Base-by-base conservation (phyloP, 1,140 invertebrate species). In the Nixonia krombeini region DNA sequence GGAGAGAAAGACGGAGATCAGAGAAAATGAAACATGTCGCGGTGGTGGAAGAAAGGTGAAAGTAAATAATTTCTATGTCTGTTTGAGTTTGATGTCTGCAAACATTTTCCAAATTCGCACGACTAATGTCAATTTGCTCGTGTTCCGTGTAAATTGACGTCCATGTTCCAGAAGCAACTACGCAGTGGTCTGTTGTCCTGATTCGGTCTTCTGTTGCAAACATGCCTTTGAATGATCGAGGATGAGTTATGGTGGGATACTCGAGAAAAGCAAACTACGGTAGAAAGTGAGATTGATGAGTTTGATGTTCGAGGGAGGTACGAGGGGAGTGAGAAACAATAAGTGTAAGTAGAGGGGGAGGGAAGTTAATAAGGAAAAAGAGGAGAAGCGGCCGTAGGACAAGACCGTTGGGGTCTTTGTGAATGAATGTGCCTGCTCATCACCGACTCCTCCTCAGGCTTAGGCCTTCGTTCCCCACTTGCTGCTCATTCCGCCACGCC, bases 381-480 rank as follows among this genome's bases (percentile, higher is more conserved):
- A n/a, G 9, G 29, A 21, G 6, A 31, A n/a, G 9, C 3, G 9
- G 9, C 9, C 8, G 29, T 12, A 2, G 29, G 10, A 9, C 10
- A n/a, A n/a, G 29, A 31, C 29, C 29, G 29, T 31, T 31, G 29
- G 29, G 29, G 29, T 31, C 29, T 31, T 31, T 31, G 29, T 31
- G 29, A 31, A 31, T 31, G 29, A 31, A 31, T 31, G 3, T 31
- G 9, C 29, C 29, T 31, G 29, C 8, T 31, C 8, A 31, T 31
- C 29, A 8, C 9, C 29, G 29, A 8, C 8, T 31, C 10, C 29
- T 31, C 29, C 9, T 31, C 29, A 12, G 29, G 29, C 2, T 8
- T 31, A 4, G 21, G 21, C 29, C 10, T 31, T 12, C 10, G 2
- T 12, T 8, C 8, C 9, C 29, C 2, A 8, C 8, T 9, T 31